These are phyloP conservation scores for Anser cygnoides DNA, from an alignment of 2,113 vertebrate species.

Conservation along the genomic window DNA sequence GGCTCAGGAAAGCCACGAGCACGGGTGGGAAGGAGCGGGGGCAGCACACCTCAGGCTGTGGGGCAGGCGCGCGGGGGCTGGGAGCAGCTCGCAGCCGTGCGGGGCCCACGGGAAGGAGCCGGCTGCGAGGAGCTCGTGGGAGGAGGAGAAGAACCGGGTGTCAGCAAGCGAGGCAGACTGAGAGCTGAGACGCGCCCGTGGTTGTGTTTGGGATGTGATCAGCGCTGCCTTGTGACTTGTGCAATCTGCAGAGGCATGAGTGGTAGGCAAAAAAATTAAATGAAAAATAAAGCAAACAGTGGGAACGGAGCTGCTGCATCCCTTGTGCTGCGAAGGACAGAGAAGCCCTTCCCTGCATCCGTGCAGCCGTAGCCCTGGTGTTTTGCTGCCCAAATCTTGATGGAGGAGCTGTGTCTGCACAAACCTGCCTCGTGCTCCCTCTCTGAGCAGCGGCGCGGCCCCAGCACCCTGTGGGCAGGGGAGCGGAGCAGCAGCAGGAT, in stretches of 20 bases:
- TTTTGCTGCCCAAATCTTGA: background rate
- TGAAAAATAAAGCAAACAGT: background rate
- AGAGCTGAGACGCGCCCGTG: conserved; percentile 15
- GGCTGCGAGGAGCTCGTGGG: conserved; percentile 42
- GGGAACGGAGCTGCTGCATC: background rate
- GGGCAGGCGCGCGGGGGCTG: background rate
- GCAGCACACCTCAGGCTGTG: background rate
- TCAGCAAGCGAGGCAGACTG: conserved; percentile 47
- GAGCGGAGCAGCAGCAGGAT: background rate
- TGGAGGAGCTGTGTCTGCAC: background rate
- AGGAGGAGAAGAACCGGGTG: conserved; percentile 51
- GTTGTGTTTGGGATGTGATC: conserved; percentile 25
- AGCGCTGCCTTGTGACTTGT: conserved; percentile 41
- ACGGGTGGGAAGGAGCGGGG: background rate
- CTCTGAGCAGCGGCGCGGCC: background rate
- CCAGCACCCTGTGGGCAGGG: background rate
- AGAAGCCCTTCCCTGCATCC: background rate
- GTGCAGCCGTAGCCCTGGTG: background rate
- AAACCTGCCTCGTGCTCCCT: background rate
- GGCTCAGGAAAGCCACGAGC: background rate
- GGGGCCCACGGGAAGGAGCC: background rate
- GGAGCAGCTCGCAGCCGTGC: background rate
- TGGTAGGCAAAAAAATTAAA: background rate
- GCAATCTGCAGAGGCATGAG: conserved; percentile 6
- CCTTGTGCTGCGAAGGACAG: background rate